These are phyloP conservation scores for Propithecus deckenii DNA, from an alignment of 2,797 vertebrate species.

Conservation along the genomic window DNA sequence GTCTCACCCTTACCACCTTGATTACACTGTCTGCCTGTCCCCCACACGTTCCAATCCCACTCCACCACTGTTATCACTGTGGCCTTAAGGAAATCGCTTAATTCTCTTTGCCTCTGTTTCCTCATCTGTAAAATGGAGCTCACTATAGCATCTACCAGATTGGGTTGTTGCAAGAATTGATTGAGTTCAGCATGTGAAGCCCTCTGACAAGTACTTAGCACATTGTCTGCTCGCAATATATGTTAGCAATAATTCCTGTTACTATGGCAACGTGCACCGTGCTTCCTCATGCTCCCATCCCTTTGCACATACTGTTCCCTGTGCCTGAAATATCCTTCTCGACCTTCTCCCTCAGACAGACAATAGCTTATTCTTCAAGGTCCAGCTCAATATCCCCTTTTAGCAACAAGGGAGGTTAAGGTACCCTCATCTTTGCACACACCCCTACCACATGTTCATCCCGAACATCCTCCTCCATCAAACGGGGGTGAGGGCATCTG, in stretches of 20 bases:
- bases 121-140: conserved; percentile 43
- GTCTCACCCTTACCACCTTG: background rate
- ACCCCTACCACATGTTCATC: background rate
- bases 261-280: background rate
- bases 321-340: background rate
- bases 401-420: background rate
- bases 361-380: background rate
- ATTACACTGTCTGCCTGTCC: background rate
- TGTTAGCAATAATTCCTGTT: background rate
- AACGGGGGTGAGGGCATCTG: background rate
- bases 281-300: background rate
- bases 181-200: background rate
- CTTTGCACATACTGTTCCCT: background rate
- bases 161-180: background rate
- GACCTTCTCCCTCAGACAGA: background rate
- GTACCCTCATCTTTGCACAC: background rate
- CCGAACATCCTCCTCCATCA: background rate
- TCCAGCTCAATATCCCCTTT: background rate
- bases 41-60: conserved; percentile 46
- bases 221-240: rapidly evolving
- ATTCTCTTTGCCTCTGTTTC: conserved; percentile 30
- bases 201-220: background rate
- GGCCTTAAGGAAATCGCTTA: conserved; percentile 55
- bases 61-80: background rate
- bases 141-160: background rate